Percentiles rank a stretch among this genome's conserved stretches.
These are phyloP conservation scores for Apostichopus japonicus DNA, from an alignment of 35 echinoderm and acorn worm species.

Conservation along the genomic window DNA sequence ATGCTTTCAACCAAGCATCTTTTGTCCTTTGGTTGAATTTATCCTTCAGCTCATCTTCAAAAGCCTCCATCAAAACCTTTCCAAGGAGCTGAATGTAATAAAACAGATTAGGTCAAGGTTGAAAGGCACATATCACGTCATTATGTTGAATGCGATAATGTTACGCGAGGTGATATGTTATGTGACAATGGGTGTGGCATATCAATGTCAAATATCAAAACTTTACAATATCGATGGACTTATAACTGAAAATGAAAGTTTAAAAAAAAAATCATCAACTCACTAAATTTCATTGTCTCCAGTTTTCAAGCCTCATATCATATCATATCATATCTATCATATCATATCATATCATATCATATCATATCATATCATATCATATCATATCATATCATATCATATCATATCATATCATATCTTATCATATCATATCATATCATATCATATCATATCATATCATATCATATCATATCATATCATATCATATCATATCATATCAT, in stretches of 20 bases:
- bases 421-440: too few species aligned
- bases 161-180: background rate
- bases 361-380: background rate
- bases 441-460: too few species aligned
- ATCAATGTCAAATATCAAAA: too few species aligned
- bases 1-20: conserved; percentile 57
- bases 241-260: background rate
- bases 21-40: conserved; percentile 39
- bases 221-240: background rate
- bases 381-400: background rate
- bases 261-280: too few species aligned
- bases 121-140: background rate
- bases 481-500: too few species aligned
- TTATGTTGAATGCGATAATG: background rate
- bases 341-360: background rate
- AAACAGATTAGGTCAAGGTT: background rate
- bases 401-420: too few species aligned
- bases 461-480: too few species aligned
- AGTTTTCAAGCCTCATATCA: too few species aligned
- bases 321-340: background rate
- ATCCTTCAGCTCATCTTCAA: conserved; percentile 41
- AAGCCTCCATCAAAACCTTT: conserved; percentile 3
- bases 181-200: too few species aligned
- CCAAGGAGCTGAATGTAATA: conserved; percentile 33
- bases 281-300: too few species aligned